phyloP scores from a whole-genome alignment of 2,888 invertebrate species.

The Ornithoptera priamus region DNA sequence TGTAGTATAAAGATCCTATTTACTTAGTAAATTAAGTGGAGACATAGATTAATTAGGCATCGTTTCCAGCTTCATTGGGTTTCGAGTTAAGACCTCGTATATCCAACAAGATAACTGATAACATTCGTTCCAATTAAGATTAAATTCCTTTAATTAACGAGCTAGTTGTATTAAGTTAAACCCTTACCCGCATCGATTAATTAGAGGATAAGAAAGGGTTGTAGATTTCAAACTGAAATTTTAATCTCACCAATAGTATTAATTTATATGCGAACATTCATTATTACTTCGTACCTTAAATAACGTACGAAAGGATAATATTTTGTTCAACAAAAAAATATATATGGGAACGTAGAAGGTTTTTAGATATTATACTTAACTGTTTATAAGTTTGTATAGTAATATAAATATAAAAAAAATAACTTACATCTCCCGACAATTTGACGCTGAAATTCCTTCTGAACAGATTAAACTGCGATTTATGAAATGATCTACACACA shows the following conservation, averaged over 20 bases:
- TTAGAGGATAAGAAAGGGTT: constrained; percentile 9
- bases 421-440: constrained; percentile 51
- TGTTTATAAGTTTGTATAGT: no score
- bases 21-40: no score
- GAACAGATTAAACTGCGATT: constrained; percentile 36
- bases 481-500: constrained; percentile 38
- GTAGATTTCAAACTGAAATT: constrained; percentile 3
- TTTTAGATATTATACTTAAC: no score
- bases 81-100: constrained; percentile 2
- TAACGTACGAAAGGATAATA: no score
- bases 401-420: no score
- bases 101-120: constrained; percentile 12
- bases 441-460: constrained; percentile 55
- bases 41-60: background rate
- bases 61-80: background rate
- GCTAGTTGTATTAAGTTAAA: constrained; percentile 5
- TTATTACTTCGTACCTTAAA: no score
- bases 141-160: constrained; percentile 24
- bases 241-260: constrained; percentile 4
- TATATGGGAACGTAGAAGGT: no score
- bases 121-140: constrained; percentile 14
- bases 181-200: constrained; percentile 9
- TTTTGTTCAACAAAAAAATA: no score
- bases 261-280: background rate
- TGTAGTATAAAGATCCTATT: no score